Evolutionary conservation across 2,113 vertebrate genomes (phyloP), one percentile per base, ranked within the genome.

Genomic region (Catagonus wagneri): DNA sequence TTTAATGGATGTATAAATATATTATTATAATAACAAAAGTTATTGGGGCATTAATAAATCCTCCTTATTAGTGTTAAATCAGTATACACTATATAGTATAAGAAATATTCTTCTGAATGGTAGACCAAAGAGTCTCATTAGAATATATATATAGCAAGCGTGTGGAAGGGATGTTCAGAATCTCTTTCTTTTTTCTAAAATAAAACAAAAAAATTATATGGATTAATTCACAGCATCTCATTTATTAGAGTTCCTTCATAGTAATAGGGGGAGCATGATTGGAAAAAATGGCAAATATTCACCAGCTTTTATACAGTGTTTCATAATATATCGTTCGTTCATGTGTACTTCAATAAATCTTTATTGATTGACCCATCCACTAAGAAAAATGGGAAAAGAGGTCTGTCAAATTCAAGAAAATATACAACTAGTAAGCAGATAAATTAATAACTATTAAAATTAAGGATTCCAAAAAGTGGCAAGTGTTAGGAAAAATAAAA

Each of bases 361-460:
- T 60, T 80, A 32, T 58, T 87, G 15, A 66, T 78, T 90, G 20
- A 16, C 13, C 1, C 54, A 20, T 71, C 2, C 20, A 19, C 3
- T 66, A 66, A 86, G 27, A 85, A 79, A 93, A 89, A 69, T 29
- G 22, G 3, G 8, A 81, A 83, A 91, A 6, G 15, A 66, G 29
- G 23, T 58, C 23, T 50, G 8, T 34, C 80, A 54, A 69, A 52
- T 79, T 85, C 14, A 32, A 12, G 27, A 90, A 65, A 87, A 36
- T 10, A 52, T 72, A 60, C 15, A 14, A 81, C 16, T 60, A 81
- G 14, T 22, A 56, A 72, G 2, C 29, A 78, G 36, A 61, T 63
- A 93, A 76, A 75, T 29, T 27, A 95, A 44, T 4, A 94, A 60
- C 3, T 60, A 60, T 74, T 91, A 80, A 78, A 83, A 71, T 58